Evolutionary conservation across 1,140 invertebrate species (phyloP).

Genomic region (Diabrotica undecimpunctata): DNA sequence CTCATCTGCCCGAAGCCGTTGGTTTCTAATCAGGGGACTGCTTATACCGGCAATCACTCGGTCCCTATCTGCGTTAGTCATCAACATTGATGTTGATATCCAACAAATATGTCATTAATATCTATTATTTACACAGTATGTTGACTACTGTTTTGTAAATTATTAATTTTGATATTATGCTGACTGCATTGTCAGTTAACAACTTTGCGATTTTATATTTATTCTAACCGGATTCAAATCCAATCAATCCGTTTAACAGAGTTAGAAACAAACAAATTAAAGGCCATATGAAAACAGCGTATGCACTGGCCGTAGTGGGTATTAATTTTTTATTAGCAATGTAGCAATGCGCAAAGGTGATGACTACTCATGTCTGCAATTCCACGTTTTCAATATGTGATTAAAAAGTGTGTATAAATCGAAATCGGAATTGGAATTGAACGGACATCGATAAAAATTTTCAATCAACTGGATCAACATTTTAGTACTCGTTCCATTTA

Average conservation of each 20-base stretch:
- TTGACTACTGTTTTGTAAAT: too few species aligned
- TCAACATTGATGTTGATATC: too few species aligned
- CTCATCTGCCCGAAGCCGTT: too few species aligned
- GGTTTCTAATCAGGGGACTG: too few species aligned
- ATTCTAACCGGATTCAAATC: neutral
- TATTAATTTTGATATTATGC: too few species aligned
- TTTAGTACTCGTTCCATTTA: neutral
- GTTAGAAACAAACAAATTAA: neutral
- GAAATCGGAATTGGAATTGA: neutral
- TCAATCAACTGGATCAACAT: neutral
- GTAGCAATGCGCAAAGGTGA: neutral
- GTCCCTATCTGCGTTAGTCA: too few species aligned
- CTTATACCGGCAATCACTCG: too few species aligned
- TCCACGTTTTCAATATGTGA: neutral
- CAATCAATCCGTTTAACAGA: neutral
- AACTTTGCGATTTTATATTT: neutral
- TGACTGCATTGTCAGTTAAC: too few species aligned
- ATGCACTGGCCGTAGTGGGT: neutral
- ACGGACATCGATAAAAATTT: neutral
- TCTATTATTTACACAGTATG: too few species aligned
- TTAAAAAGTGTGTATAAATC: neutral
- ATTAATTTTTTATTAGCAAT: neutral
- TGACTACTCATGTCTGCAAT: neutral
- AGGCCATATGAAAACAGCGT: neutral
- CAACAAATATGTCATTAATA: too few species aligned